Base-by-base conservation (phyloP, 1,140 invertebrate species). In the Metopolophium dirhodum region DNA sequence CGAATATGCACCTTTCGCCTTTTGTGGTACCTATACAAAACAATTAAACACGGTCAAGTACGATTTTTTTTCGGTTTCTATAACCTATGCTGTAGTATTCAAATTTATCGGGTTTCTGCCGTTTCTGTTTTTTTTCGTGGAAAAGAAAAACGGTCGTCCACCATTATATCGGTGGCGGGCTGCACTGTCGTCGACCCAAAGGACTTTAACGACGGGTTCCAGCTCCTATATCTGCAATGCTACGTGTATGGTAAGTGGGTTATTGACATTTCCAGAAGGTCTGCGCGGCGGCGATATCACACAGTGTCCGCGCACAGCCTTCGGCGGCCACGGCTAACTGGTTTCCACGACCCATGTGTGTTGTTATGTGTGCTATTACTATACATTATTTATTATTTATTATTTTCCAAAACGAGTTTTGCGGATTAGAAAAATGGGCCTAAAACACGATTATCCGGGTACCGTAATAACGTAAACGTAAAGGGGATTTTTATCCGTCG, bases 231-330 rank as follows among this genome's bases (percentile, higher is more conserved):
- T 51, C 47, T 88, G 86, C 86, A n/a, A 18, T 37, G 26, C 35
- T 51, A 54, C 35, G 68, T 86, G 20, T 86, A 85, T 45, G 91
- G 91, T 93, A 93, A 93, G 91, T 93, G 91, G 91, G 91, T 93
- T 93, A 93, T 93, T 93, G 91, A 93, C 91, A 93, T 93, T 93
- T 93, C 91, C 91, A 83, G 91, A 47, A 92, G 47, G 61, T 68
- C 35, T 68, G 37, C 26, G 18, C 22, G 89, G 26, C 26, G 54
- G 57, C 54, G 14, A 61, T 90, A 61, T 90, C 89, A 90, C 89
- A 68, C 89, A 68, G 49, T 57, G 35, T 89, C 35, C 37, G 37
- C 54, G 37, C 11, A 14, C 54, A 68, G 54, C 23, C 89, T 61
- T 68, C 54, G 54, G 37, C 54, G 37, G 89, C 57, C 37, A 68